phyloP scores from a whole-genome alignment of 2,797 vertebrate genomes.

The Dromococcyx pavoninus region DNA sequence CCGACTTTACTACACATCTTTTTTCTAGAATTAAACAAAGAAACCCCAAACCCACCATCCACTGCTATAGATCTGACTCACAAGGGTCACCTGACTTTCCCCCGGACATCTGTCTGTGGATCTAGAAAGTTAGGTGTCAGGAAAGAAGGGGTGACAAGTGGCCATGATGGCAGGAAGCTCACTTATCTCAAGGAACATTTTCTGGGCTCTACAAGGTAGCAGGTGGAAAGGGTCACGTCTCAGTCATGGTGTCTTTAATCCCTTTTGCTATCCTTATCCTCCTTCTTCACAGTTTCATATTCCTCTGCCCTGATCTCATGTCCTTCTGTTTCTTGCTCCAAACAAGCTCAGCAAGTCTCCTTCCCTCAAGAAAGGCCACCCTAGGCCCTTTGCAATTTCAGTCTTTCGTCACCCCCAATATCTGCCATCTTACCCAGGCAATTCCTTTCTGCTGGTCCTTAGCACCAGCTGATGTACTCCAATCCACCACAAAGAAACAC shows the following conservation, averaged over 20 bases:
- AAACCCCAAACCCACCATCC: not conserved
- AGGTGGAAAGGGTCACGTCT: not conserved
- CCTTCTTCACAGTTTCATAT: not conserved
- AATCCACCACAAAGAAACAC: not conserved
- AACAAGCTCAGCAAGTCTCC: not conserved
- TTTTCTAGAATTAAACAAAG: not conserved
- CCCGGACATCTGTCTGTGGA: not conserved
- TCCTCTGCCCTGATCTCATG: not conserved
- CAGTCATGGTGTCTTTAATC: not conserved
- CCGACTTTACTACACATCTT: not conserved
- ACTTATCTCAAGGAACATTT: not conserved
- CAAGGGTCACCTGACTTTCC: not conserved
- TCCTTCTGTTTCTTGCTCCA: not conserved
- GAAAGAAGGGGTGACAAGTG: not conserved
- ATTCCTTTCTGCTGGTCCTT: not conserved
- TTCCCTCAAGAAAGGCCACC: not conserved
- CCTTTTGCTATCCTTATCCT: not conserved
- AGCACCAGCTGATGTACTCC: not conserved
- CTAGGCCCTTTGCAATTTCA: not conserved
- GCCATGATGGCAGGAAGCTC: accelerated
- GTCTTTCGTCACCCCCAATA: not conserved
- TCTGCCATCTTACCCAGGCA: not conserved
- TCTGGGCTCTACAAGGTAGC: not conserved
- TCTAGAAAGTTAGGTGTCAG: not conserved
- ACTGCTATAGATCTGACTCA: not conserved